Evolutionary conservation across 2,797 vertebrate species (phyloP).

Genomic region (Argentina silus): DNA sequence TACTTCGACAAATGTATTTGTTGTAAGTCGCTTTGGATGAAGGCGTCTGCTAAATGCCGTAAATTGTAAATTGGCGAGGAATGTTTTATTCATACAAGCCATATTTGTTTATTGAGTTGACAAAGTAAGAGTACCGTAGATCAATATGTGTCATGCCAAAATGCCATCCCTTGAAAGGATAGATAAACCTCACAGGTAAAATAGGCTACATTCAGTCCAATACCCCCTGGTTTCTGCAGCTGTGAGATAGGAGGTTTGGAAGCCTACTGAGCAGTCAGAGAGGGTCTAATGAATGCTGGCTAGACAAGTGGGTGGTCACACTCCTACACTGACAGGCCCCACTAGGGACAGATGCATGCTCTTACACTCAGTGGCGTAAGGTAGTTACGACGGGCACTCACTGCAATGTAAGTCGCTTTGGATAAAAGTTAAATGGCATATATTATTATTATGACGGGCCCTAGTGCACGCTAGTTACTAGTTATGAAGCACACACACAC

Average conservation of each 20-base stretch:
- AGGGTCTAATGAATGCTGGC: conserved; percentile 72
- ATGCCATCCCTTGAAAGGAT: background rate
- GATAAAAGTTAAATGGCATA: too few species aligned
- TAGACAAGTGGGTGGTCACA: conserved; percentile 80
- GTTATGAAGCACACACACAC: too few species aligned
- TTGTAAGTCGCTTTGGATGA: too few species aligned
- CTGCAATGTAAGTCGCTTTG: too few species aligned
- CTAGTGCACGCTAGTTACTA: too few species aligned
- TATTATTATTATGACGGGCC: too few species aligned
- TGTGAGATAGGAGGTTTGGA: conserved; percentile 52
- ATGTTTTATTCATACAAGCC: too few species aligned
- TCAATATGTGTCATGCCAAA: background rate
- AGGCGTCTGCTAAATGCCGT: too few species aligned
- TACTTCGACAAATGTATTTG: too few species aligned
- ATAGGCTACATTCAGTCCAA: conserved; percentile 30
- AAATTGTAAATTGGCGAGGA: too few species aligned
- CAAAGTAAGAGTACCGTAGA: background rate
- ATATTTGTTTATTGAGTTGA: background rate
- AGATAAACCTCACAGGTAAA: background rate
- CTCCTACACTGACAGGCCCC: conserved; percentile 76
- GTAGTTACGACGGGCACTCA: too few species aligned
- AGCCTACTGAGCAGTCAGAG: conserved; percentile 70
- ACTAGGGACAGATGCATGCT: conserved; percentile 67
- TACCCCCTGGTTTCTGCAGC: conserved; percentile 32
- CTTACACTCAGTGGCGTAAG: too few species aligned